Evolutionary conservation across 1,140 invertebrate genomes (phyloP), one percentile per base, ranked within the genome.

Genomic region (Brachionus manjavacas): DNA sequence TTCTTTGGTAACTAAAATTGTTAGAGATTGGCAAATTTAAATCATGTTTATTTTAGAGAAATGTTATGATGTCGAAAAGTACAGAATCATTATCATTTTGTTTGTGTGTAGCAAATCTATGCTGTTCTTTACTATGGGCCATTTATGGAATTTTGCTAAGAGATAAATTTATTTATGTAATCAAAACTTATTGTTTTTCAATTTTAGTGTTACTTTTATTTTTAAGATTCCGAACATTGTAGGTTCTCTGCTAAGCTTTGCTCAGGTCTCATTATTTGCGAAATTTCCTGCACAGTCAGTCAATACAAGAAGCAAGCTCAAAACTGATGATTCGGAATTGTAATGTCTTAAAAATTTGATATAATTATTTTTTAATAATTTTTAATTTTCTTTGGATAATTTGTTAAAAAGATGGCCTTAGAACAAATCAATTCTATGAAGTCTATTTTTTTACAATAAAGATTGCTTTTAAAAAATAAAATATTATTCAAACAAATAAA

Each of bases 131-230:
- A 66, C n/a, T 68, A 49, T 83, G 81, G 81, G 6, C 2, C 16
- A 14, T 70, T 60, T 83, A 83, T 35, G 81, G 81, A 35, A 20
- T 83, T 25, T 20, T 83, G 35, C 31, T 83, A 16, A n/a, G 20
- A 16, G 81, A 83, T 52, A 72, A 70, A 72, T 83, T 83, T 46
- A 60, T 70, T 46, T 43, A 52, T 25, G 64, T 70, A 83, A 68
- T 25, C 66, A 8, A 31, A 46, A 46, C 39, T 39, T 68, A 35
- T 25, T 64, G 11, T 23, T 64, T 49, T 76, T 25, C 12, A 49
- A 9, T 9, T 11, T n/a, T n/a, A 31, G 0, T 3, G 28, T 14
- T 23, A 4, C 9, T 25, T 76, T 46, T 79, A 31, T 60, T 60
- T 79, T 52, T 20, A 46, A 83, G 81, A 28, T 68, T 11, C 81